These are phyloP conservation scores for Apodemia mormo DNA, from an alignment of 2,888 invertebrate genomes.

Conservation along the genomic window DNA sequence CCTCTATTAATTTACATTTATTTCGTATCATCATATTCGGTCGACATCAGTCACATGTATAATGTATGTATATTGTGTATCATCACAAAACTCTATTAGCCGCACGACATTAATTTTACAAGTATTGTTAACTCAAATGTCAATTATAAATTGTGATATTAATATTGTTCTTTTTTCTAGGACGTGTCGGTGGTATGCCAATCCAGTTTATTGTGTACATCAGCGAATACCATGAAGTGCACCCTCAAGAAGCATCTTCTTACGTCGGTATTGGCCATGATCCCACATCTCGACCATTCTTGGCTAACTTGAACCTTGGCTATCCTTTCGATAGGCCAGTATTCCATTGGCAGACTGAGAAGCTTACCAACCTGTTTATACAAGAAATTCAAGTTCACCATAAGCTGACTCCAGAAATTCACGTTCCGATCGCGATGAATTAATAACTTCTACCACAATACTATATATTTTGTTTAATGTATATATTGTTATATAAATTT, in stretches of 20 bases:
- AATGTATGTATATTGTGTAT: no score
- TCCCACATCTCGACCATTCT: constrained; percentile 20
- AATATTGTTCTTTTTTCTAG: constrained; percentile 40
- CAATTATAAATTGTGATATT: no score
- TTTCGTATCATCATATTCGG: no score
- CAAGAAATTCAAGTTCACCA: constrained; percentile 77
- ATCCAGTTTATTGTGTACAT: constrained; percentile 83
- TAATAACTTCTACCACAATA: not conserved
- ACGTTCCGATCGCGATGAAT: constrained; percentile 39
- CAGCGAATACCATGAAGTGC: constrained; percentile 59
- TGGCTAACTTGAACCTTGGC: constrained; percentile 75
- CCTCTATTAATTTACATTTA: no score
- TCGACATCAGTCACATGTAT: no score
- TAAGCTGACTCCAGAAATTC: constrained; percentile 65
- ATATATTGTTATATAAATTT: not conserved
- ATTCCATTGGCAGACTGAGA: constrained; percentile 53
- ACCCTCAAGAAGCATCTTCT: constrained; percentile 60
- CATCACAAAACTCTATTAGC: no score
- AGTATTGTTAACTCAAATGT: no score
- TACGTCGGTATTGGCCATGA: constrained; percentile 45
- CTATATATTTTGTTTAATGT: not conserved
- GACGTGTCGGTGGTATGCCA: constrained; percentile 54
- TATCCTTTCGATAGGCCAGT: constrained; percentile 81
- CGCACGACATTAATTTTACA: no score
- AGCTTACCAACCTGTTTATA: constrained; percentile 70